A percentile compares a stretch with the other conserved stretches of the same genome.
phyloP scores from a whole-genome alignment of 1,140 invertebrate species.

The Lerema accius region DNA sequence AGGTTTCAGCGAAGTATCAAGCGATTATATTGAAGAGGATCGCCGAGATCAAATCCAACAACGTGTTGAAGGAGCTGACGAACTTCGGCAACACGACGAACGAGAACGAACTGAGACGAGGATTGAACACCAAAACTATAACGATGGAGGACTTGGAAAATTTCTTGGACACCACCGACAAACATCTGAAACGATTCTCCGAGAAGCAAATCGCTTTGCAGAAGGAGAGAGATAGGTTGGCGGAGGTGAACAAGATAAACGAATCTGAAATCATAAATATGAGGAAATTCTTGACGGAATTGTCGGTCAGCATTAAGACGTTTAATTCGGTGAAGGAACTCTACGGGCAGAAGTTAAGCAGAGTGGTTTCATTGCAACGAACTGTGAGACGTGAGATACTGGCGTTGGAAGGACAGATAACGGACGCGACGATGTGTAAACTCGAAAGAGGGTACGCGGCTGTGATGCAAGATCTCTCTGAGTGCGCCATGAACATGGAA shows the following conservation, averaged over 20 bases:
- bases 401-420: constrained; percentile 57
- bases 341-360: constrained; percentile 66
- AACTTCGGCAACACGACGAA: constrained; percentile 65
- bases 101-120: constrained; percentile 60
- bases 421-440: constrained; percentile 56
- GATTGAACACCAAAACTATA: constrained; percentile 58
- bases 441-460: constrained; percentile 65
- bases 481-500: constrained; percentile 64
- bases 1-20: constrained; percentile 73
- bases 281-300: constrained; percentile 71
- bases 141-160: constrained; percentile 76
- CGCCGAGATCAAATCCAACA: constrained; percentile 72
- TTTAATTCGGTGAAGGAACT: constrained; percentile 68
- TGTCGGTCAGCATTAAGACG: constrained; percentile 65
- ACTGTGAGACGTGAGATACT: constrained; percentile 68
- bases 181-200: constrained; percentile 61
- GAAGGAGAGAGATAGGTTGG: constrained; percentile 68
- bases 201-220: constrained; percentile 67
- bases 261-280: constrained; percentile 71
- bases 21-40: constrained; percentile 74
- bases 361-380: constrained; percentile 63
- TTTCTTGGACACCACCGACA: constrained; percentile 74
- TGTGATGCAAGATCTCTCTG: constrained; percentile 67
- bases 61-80: constrained; percentile 69
- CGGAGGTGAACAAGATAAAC: constrained; percentile 68